These are phyloP conservation scores for Toxotes lorentzi DNA, from an alignment of 2,797 vertebrate genomes.

Conservation along the genomic window DNA sequence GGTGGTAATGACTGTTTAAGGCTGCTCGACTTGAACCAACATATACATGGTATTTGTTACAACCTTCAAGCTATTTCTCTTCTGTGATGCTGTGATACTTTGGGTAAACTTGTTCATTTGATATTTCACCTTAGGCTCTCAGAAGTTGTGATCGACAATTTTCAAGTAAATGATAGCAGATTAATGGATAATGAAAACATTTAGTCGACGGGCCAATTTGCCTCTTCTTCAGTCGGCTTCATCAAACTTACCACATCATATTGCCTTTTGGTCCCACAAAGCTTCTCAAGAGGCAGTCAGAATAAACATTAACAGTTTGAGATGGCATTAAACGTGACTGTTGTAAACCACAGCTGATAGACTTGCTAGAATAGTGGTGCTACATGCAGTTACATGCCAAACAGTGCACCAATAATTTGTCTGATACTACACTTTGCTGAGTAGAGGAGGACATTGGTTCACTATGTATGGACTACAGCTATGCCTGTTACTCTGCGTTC, in stretches of 20 bases:
- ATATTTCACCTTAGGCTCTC: background rate
- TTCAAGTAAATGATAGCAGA: background rate
- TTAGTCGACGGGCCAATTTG: background rate
- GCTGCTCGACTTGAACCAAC: background rate
- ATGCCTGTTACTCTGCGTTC: background rate
- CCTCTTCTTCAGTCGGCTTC: background rate
- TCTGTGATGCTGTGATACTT: background rate
- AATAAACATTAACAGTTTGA: constrained; percentile 1
- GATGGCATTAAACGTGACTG: constrained; percentile 15
- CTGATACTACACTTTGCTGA: constrained; percentile 3
- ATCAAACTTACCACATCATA: background rate
- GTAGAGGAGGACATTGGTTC: background rate
- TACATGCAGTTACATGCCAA: background rate
- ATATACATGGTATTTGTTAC: background rate
- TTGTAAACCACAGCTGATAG: constrained; percentile 27
- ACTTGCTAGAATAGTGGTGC: constrained; percentile 1
- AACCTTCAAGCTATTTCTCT: background rate
- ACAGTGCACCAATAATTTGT: background rate
- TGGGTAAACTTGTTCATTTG: background rate
- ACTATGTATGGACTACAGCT: background rate
- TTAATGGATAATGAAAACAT: background rate
- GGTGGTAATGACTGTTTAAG: background rate
- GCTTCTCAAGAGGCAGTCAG: background rate
- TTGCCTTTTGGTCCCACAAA: background rate
- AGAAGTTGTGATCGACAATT: background rate